phyloP scores from a whole-genome alignment of 2,888 invertebrate species.

The Eupithecia abbreviata region DNA sequence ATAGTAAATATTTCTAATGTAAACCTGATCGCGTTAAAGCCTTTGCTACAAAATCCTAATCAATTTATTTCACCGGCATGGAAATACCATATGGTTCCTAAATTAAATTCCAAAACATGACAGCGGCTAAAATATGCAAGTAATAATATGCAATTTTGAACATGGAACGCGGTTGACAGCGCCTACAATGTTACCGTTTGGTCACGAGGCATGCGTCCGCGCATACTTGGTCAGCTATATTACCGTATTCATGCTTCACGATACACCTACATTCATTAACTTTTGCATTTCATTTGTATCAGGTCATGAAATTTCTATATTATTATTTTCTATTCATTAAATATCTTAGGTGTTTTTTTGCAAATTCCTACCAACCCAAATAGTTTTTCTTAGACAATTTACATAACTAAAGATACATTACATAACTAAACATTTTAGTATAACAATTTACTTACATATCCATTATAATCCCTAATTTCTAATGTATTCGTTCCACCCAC shows the following conservation, averaged over 20 bases:
- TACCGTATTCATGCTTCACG: conserved; percentile 44
- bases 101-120: neutral
- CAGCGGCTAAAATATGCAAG: conserved; percentile 55
- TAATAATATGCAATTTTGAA: conserved; percentile 46
- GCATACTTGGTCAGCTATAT: conserved; percentile 36
- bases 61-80: neutral
- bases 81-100: neutral
- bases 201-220: conserved; percentile 25
- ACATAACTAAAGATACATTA: too few relatives aligned
- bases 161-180: conserved; percentile 58
- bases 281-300: conserved; percentile 11
- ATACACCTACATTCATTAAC: conserved; percentile 14
- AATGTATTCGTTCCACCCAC: too few relatives aligned
- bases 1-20: neutral
- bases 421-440: too few relatives aligned
- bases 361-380: neutral
- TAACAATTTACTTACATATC: too few relatives aligned
- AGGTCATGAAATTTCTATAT: neutral
- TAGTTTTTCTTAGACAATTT: too few relatives aligned
- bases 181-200: conserved; percentile 46
- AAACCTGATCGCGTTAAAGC: neutral
- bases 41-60: neutral
- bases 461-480: too few relatives aligned
- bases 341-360: neutral
- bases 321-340: neutral